Evolutionary conservation across 1,140 invertebrate genomes (phyloP), one percentile per base, ranked within the genome.

Genomic region (Heliconius congener): DNA sequence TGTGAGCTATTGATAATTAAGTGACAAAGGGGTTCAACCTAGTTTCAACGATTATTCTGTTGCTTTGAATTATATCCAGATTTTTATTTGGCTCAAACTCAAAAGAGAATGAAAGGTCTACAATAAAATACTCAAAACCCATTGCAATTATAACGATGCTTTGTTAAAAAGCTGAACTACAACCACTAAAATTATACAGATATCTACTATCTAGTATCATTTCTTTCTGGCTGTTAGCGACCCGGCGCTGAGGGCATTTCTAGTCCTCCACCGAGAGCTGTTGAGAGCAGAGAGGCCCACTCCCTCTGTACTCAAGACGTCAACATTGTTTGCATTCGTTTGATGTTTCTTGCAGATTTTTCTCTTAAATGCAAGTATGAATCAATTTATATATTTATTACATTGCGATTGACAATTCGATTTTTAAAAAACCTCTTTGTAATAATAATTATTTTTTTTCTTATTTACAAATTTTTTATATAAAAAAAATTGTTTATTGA

Each of bases 271-370:
- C 42, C n/a, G 76, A 77, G 76, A 18, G 76, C 76, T 77, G 42
- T 77, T 77, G 66, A 77, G 46, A 13, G 66, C 46, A 18, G 76
- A 77, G 76, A 77, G 76, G 76, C 76, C 76, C 76, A 77, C 76
- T 77, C 76, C 76, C 76, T 77, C 76, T 77, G 76, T 72, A 50
- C 76, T 77, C 76, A 77, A 77, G 76, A 77, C 76, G 76, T 77
- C 76, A 77, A 77, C 76, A 77, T 77, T 77, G 76, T 77, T 72
- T 77, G 76, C 76, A 77, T 80, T 78, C 46, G 70, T 84, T 80
- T 82, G 81, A 77, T 81, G 77, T 82, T 83, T 83, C 46, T 74
- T 75, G 23, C 74, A 80, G 52, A 70, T 74, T 70, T 66, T n/a
- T 72, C 76, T 77, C 66, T 77, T 72, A 72, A 72, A 72, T 71